A percentile compares a stretch with the other conserved stretches of the same genome.
Conservation (phyloP, 2,113 vertebrate genomes). For the Heptranchias perlo region DNA sequence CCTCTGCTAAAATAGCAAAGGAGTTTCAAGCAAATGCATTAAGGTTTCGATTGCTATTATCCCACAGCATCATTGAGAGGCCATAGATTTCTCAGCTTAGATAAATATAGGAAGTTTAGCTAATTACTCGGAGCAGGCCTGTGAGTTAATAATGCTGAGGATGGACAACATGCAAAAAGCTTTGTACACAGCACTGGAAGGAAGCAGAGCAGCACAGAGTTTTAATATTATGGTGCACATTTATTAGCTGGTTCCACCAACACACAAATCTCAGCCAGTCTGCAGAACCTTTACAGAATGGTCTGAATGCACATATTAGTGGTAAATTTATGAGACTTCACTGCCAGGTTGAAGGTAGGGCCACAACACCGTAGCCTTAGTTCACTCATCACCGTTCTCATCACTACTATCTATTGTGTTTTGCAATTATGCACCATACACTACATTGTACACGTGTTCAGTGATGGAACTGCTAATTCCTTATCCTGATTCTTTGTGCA, state of each 20-base stretch:
- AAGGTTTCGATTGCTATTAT: background rate
- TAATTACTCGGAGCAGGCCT: no score
- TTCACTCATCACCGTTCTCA: background rate
- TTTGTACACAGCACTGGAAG: no score
- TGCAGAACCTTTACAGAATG: background rate
- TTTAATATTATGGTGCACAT: no score
- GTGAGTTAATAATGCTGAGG: no score
- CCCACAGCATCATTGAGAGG: background rate
- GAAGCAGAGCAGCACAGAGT: no score
- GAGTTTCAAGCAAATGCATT: background rate
- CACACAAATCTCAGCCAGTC: background rate
- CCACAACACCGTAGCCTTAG: background rate
- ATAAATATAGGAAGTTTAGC: background rate
- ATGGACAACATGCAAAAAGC: no score
- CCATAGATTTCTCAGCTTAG: background rate
- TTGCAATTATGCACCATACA: no score
- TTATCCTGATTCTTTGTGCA: no score
- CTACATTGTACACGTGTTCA: no score
- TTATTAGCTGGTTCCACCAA: no score
- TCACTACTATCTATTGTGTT: background rate
- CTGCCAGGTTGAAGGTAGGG: background rate
- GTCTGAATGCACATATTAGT: background rate
- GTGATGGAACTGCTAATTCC: no score
- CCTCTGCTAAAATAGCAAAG: background rate
- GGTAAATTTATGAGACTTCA: background rate